A percentile compares a stretch with the other conserved stretches of the same genome.
These are phyloP conservation scores for Rallus crepitans DNA, from an alignment of 2,797 vertebrate genomes.

Conservation along the genomic window DNA sequence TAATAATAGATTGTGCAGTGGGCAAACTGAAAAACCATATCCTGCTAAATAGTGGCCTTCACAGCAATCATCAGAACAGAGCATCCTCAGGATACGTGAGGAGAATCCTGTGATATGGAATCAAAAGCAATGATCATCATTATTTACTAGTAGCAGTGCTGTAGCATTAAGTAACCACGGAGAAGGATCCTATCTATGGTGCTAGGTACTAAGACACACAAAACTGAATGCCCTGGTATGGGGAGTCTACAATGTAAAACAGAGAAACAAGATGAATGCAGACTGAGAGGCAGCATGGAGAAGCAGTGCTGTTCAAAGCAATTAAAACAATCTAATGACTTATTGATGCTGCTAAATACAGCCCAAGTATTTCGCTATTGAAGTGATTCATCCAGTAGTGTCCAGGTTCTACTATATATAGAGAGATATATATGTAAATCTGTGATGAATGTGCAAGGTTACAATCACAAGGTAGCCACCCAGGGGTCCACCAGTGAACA, in stretches of 20 bases:
- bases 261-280: background rate
- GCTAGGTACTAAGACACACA: background rate
- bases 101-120: background rate
- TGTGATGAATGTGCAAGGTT: background rate
- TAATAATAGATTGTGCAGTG: background rate
- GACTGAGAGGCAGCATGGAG: background rate
- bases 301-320: background rate
- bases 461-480: background rate
- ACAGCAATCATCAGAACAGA: background rate
- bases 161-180: background rate
- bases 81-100: background rate
- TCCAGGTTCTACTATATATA: background rate
- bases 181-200: background rate
- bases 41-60: conserved; percentile 15
- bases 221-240: fast-evolving
- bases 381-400: background rate
- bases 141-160: background rate
- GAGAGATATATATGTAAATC: background rate
- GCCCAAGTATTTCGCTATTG: background rate
- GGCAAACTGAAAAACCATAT: conserved; percentile 14
- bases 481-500: background rate
- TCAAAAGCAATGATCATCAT: background rate
- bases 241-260: background rate
- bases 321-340: background rate
- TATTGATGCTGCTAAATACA: background rate